A percentile compares a stretch with the other conserved stretches of the same genome.
Conservation (phyloP, 1,140 invertebrate species). For the Amphibalanus amphitrite region DNA sequence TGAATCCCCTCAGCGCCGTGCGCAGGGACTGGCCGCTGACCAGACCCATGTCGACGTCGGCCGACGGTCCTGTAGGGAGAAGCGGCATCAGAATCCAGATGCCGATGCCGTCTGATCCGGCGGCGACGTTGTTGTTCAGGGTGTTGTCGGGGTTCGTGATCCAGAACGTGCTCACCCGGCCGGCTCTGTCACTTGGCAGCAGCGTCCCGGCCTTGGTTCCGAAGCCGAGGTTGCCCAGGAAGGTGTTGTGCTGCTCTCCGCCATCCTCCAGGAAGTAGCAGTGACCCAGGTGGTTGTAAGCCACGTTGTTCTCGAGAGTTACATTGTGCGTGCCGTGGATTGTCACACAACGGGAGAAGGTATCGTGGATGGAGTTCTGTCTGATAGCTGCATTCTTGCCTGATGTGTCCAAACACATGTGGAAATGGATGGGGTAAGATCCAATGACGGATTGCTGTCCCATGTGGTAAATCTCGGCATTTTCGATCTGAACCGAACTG, state of each 20-base stretch:
- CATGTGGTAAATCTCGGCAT: neutral
- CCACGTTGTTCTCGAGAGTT: constrained; percentile 16
- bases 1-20: neutral
- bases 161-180: neutral
- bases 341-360: neutral
- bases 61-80: neutral
- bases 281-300: constrained; percentile 21
- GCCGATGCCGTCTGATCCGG: neutral
- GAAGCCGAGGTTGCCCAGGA: constrained; percentile 21
- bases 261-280: constrained; percentile 24
- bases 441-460: neutral
- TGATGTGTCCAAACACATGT: neutral
- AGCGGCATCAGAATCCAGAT: neutral
- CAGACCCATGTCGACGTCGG: neutral
- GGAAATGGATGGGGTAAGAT: neutral
- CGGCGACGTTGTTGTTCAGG: neutral
- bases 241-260: constrained; percentile 19
- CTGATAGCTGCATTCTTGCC: neutral
- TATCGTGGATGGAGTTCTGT: neutral
- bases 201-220: constrained; percentile 9
- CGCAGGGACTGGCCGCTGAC: neutral
- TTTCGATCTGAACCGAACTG: neutral
- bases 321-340: neutral
- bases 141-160: neutral
- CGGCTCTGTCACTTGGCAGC: no score